Base-by-base conservation (phyloP, 37 sponge, comb jelly and placozoan genomes). In the Oopsacas minuta region DNA sequence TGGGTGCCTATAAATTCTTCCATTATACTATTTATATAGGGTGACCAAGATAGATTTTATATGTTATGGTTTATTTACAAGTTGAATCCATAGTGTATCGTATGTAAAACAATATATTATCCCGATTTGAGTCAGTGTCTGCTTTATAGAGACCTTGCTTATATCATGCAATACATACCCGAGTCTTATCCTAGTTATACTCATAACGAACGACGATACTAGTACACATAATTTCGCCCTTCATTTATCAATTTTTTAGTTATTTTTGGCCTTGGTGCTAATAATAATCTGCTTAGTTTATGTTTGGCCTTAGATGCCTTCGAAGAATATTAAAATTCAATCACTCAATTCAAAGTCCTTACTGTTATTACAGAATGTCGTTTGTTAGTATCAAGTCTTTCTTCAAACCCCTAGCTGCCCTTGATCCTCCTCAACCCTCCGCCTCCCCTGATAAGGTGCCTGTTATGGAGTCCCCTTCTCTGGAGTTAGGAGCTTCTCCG, bases 31-130 rank as follows among this genome's bases (percentile, higher is more conserved):
- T 61, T 61, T 61, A 61, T 61, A 61, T n/a, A 12, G 28, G 22
- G 75, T 61, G 75, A n/a, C 75, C 75, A 61, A 61, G 22, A 61
- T 61, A 61, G 75, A 3, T 61, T 61, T 12, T 61, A 61, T 32
- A n/a, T 25, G 28, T 61, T 61, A 25, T 61, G 75, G 75, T 3
- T 61, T 61, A 20, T 61, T n/a, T 61, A 61, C 1, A 61, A 61
- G 75, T 61, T 5, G 75, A 20, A 61, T 61, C 75, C 75, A 61
- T 61, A 61, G 75, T 61, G 49, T 42, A 42, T 42, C n/a, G n/a
- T n/a, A n/a, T n/a, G n/a, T n/a, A n/a, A n/a, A n/a, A n/a, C n/a
- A n/a, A n/a, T n/a, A n/a, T n/a, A n/a, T n/a, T n/a, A n/a, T n/a
- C n/a, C n/a, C n/a, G n/a, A n/a, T n/a, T n/a, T n/a, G n/a, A n/a